Percentiles rank a stretch among this genome's conserved stretches.
Conservation (phyloP, 2,113 vertebrate genomes). For the Herpailurus yagouaroundi region DNA sequence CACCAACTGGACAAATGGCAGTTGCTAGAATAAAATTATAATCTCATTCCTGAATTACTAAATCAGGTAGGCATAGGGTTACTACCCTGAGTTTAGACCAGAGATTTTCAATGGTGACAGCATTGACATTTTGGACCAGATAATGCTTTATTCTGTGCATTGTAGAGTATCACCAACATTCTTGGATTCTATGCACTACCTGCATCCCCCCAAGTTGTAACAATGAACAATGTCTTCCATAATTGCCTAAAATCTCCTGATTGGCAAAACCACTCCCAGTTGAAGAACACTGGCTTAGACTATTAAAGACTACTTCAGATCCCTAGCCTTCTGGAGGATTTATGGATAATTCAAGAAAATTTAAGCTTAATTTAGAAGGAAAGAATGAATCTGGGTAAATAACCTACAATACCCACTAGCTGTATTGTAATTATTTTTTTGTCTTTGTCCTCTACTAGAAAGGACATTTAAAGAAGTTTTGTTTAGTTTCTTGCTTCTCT, state of each 20-base stretch:
- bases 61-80: background rate
- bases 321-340: background rate
- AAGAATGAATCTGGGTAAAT: background rate
- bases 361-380: background rate
- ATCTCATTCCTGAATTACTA: background rate
- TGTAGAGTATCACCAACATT: background rate
- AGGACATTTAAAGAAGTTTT: slow-evolving; percentile 1
- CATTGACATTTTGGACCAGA: background rate
- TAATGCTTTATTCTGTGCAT: background rate
- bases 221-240: background rate
- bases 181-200: background rate
- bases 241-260: background rate
- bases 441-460: background rate
- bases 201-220: background rate
- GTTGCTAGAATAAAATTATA: background rate
- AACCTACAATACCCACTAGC: background rate
- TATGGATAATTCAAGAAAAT: background rate
- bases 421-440: background rate
- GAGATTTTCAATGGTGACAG: background rate
- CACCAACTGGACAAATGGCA: background rate
- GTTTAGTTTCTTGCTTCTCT: slow-evolving; percentile 4
- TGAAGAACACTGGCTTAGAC: background rate
- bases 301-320: background rate
- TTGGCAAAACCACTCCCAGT: background rate
- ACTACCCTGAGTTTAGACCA: background rate